Percentiles rank a stretch among this genome's conserved stretches.
Conservation (phyloP, 2,797 vertebrate genomes). For the Rhynchotus rufescens region DNA sequence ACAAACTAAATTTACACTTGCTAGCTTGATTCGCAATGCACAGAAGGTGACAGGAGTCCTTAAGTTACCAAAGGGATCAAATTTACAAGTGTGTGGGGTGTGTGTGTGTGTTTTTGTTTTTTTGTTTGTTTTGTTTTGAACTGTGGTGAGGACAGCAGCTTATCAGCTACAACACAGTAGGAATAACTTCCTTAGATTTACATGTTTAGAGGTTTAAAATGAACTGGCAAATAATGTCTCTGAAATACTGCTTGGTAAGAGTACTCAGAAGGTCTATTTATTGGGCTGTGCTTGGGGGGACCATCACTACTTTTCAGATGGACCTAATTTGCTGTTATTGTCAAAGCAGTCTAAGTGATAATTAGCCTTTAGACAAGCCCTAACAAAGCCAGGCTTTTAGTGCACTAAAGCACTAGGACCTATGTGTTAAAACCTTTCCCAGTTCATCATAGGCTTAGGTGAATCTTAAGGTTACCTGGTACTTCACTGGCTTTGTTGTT, state of each 20-base stretch:
- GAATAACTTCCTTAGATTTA: neutral
- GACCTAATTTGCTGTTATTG: neutral
- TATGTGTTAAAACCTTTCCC: neutral
- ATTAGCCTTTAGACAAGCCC: neutral
- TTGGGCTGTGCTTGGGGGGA: neutral
- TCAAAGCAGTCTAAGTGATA: neutral
- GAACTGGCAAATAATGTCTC: too few species aligned
- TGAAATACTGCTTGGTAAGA: too few species aligned
- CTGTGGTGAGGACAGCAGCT: neutral
- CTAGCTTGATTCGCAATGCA: neutral
- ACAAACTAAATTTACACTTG: neutral
- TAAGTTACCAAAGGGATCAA: accelerated
- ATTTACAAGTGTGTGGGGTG: too few species aligned
- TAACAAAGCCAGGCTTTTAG: neutral
- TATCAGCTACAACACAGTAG: too few species aligned
- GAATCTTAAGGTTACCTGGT: neutral
- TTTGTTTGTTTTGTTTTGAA: neutral
- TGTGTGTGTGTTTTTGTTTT: too few species aligned
- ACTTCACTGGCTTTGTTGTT: neutral
- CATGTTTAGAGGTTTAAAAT: too few species aligned
- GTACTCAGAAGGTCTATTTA: too few species aligned
- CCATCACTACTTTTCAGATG: neutral
- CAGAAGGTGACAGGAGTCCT: neutral
- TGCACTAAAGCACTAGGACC: neutral
- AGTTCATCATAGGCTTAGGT: neutral